Evolutionary conservation across 1,140 invertebrate genomes (phyloP).

Genomic region (Apis laboriosa): DNA sequence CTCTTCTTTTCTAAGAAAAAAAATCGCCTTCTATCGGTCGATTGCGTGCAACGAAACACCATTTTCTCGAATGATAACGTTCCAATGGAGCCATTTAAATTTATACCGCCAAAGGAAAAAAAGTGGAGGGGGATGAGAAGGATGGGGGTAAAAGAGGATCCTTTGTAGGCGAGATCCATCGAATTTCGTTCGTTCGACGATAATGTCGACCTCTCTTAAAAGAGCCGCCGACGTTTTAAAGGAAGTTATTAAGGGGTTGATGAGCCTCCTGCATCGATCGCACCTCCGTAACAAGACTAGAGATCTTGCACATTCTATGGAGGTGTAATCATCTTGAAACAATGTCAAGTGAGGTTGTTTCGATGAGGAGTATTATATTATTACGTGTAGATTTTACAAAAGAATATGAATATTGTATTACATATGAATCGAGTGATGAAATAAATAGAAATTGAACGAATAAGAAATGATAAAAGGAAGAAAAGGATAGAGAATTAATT

Average conservation of each 20-base stretch:
- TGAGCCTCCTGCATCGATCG: conserved; percentile 34
- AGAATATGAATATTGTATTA: not conserved
- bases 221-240: not conserved
- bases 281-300: conserved; percentile 5
- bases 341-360: conserved; percentile 6
- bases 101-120: not conserved
- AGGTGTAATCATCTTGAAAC: conserved; percentile 50
- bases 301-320: conserved; percentile 41
- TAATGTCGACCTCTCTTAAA: not conserved
- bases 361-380: not conserved
- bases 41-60: not conserved
- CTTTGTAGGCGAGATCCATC: not conserved
- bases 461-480: too few species aligned
- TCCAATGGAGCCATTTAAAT: not conserved
- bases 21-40: not conserved
- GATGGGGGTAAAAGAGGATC: not conserved
- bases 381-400: not conserved
- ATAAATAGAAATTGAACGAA: too few species aligned
- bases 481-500: too few species aligned
- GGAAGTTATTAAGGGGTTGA: conserved; percentile 23
- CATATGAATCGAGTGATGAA: too few species aligned
- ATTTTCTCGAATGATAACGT: not conserved
- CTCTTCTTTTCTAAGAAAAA: not conserved
- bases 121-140: not conserved
- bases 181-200: not conserved